A percentile compares a stretch with the other conserved stretches of the same genome.
Conservation (phyloP, 1,140 invertebrate species). For the Bathynomus jamesi region DNA sequence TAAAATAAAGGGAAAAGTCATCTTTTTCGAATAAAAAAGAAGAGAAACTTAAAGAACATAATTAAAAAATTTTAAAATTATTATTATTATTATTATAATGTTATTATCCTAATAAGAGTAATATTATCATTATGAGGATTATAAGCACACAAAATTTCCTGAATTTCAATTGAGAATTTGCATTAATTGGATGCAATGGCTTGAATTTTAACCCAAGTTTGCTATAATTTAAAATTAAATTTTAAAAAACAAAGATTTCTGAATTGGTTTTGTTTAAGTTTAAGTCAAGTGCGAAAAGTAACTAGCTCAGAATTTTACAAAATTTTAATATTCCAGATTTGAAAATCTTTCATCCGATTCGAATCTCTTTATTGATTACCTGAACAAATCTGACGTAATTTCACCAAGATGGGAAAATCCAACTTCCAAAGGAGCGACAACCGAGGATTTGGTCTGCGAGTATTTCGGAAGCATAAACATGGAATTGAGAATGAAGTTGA, state of each 20-base stretch:
- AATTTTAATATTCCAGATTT: conserved; percentile 5
- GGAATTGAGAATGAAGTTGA: neutral
- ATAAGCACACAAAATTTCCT: neutral
- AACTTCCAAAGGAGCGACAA: neutral
- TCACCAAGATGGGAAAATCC: conserved; percentile 3
- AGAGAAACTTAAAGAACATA: too few relatives aligned
- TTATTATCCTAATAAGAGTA: too few relatives aligned
- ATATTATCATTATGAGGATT: too few relatives aligned
- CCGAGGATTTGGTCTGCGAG: neutral
- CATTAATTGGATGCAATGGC: neutral
- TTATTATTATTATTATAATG: too few relatives aligned
- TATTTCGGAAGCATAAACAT: conserved; percentile 2
- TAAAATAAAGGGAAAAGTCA: too few relatives aligned
- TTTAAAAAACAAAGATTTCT: neutral
- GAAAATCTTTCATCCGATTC: neutral
- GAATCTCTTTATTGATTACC: conserved; percentile 1
- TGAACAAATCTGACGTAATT: neutral
- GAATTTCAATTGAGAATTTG: neutral
- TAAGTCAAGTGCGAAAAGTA: neutral
- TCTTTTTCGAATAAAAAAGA: too few relatives aligned
- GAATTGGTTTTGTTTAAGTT: neutral
- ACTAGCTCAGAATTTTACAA: neutral
- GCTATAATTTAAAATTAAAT: neutral
- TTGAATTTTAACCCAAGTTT: neutral
- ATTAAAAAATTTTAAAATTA: too few relatives aligned